Percentiles rank a stretch among this genome's conserved stretches.
Conservation (phyloP, 1,140 invertebrate species). For the Drosophila kikkawai region DNA sequence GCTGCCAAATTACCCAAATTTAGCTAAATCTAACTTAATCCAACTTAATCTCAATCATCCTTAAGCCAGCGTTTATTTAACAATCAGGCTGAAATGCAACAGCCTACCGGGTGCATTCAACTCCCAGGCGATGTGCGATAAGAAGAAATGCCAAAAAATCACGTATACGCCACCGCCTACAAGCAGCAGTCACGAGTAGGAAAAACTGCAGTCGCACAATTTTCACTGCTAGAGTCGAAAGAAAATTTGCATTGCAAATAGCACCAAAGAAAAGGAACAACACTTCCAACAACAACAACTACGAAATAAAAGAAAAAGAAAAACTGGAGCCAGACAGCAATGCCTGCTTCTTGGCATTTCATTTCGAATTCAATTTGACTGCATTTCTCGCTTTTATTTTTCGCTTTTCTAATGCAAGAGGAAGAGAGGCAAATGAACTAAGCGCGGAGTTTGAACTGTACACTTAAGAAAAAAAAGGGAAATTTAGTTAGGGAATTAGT, state of each 20-base stretch:
- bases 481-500: neutral
- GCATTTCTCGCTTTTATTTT: constrained; percentile 50
- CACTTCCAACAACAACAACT: constrained; percentile 12
- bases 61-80: constrained; percentile 4
- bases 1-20: constrained; percentile 9
- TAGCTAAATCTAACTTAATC: constrained; percentile 1
- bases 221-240: constrained; percentile 68
- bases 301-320: constrained; percentile 27
- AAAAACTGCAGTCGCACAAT: constrained; percentile 69
- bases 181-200: constrained; percentile 55
- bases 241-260: constrained; percentile 77
- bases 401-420: constrained; percentile 71
- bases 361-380: constrained; percentile 74
- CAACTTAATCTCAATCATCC: constrained; percentile 29
- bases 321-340: constrained; percentile 65
- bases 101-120: constrained; percentile 67
- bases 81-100: constrained; percentile 56
- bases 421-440: constrained; percentile 80
- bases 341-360: constrained; percentile 76
- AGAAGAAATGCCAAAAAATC: constrained; percentile 77
- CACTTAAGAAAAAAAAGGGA: neutral
- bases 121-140: constrained; percentile 65
- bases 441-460: constrained; percentile 78
- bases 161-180: constrained; percentile 75
- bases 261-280: constrained; percentile 18